Evolutionary conservation across 2,113 vertebrate species (phyloP).

Genomic region (Hippocampus barbouri): DNA sequence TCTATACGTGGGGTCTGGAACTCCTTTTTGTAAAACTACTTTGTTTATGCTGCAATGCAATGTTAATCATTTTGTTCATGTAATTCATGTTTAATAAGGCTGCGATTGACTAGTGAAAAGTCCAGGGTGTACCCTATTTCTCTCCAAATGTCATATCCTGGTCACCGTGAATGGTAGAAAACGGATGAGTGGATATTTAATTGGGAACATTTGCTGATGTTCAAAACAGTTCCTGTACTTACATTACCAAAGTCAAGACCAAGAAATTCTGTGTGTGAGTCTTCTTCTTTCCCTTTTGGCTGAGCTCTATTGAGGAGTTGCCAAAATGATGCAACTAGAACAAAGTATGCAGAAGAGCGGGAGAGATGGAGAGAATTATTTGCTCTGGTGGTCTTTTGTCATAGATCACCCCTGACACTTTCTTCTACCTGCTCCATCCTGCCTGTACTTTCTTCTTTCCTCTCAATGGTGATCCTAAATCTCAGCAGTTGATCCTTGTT

Average conservation of each 20-base stretch:
- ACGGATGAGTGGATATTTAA: background rate
- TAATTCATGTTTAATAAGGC: background rate
- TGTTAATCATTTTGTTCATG: background rate
- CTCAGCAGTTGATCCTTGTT: no score
- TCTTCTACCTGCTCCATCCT: no score
- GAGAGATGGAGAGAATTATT: no score
- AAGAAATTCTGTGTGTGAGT: background rate
- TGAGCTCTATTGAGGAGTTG: no score
- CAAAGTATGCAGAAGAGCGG: no score
- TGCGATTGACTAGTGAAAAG: background rate
- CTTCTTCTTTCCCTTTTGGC: no score
- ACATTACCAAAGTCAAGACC: background rate
- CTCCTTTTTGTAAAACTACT: constrained; percentile 4
- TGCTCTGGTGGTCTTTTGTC: no score
- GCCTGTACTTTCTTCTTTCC: no score
- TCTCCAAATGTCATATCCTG: background rate
- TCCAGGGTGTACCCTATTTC: background rate
- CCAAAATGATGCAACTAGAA: no score
- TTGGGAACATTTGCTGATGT: background rate
- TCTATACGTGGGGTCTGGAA: constrained; percentile 39
- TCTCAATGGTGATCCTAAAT: no score
- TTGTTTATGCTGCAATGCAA: background rate
- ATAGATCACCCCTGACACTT: no score
- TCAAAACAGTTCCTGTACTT: background rate
- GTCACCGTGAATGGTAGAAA: background rate